These are phyloP conservation scores for Leptinotarsa defecta DNA, from an alignment of 1,140 invertebrate genomes.

Conservation along the genomic window DNA sequence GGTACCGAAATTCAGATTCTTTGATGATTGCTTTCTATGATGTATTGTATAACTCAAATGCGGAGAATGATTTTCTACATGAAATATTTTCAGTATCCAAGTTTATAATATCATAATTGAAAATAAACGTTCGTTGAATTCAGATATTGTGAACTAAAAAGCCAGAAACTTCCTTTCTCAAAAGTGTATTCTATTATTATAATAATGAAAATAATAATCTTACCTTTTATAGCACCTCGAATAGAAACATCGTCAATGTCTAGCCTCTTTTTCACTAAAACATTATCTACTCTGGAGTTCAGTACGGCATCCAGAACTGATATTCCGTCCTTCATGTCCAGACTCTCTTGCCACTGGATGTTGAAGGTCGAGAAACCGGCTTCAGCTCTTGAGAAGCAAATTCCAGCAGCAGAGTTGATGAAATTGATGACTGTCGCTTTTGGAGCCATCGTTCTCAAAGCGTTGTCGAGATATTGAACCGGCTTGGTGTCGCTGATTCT, in stretches of 20 bases:
- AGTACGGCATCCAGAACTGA: constrained; percentile 48
- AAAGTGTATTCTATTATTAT: too few relatives aligned
- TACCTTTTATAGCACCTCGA: constrained; percentile 53
- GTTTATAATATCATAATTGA: too few relatives aligned
- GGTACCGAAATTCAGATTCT: too few relatives aligned
- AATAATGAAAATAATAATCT: too few relatives aligned
- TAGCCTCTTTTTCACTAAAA: constrained; percentile 46
- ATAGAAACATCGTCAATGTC: constrained; percentile 40
- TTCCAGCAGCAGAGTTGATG: constrained; percentile 41
- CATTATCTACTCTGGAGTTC: constrained; percentile 39
- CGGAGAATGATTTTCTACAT: too few relatives aligned
- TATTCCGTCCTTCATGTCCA: constrained; percentile 44
- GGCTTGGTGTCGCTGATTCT: constrained; percentile 46
- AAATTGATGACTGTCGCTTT: constrained; percentile 52
- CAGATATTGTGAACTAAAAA: too few relatives aligned
- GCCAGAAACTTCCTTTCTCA: too few relatives aligned
- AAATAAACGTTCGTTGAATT: too few relatives aligned
- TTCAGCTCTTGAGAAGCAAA: constrained; percentile 43
- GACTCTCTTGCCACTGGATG: constrained; percentile 42
- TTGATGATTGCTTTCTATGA: too few relatives aligned
- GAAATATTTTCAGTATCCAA: too few relatives aligned
- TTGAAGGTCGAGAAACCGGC: constrained; percentile 49
- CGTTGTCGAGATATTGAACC: constrained; percentile 49
- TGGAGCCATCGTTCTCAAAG: constrained; percentile 47
- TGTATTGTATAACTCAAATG: too few relatives aligned